Conservation (phyloP, 2,113 vertebrate species). For the Apus apus region DNA sequence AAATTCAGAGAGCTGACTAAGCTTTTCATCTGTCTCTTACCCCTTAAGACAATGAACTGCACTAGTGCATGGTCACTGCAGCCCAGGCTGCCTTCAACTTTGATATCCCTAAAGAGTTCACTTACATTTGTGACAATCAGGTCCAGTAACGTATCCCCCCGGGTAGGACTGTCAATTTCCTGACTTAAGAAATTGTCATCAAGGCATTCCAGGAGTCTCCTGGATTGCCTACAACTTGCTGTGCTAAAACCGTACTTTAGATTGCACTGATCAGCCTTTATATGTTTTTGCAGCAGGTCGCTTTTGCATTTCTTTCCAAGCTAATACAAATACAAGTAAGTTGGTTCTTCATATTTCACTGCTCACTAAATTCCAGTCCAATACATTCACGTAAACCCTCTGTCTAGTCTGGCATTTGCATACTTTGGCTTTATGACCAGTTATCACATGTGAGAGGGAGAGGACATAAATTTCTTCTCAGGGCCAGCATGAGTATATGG, state of each 20-base stretch:
- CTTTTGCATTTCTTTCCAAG: neutral
- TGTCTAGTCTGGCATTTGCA: neutral
- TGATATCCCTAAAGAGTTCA: no score
- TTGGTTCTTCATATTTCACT: neutral
- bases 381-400: neutral
- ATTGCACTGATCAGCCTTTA: neutral
- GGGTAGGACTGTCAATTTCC: no score
- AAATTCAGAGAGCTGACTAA: no score
- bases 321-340: neutral
- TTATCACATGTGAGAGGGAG: neutral
- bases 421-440: constrained; percentile 26
- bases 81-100: no score
- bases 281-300: neutral
- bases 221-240: no score
- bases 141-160: no score
- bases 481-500: neutral
- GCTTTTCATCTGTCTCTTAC: no score
- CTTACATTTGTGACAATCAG: no score
- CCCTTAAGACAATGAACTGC: no score
- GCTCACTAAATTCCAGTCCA: constrained; percentile 32
- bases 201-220: no score
- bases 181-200: no score
- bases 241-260: neutral
- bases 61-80: no score
- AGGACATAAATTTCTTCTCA: neutral